These are phyloP conservation scores for Orbicella faveolata DNA, from an alignment of 64 coral and sea anemone genomes.

Conservation along the genomic window DNA sequence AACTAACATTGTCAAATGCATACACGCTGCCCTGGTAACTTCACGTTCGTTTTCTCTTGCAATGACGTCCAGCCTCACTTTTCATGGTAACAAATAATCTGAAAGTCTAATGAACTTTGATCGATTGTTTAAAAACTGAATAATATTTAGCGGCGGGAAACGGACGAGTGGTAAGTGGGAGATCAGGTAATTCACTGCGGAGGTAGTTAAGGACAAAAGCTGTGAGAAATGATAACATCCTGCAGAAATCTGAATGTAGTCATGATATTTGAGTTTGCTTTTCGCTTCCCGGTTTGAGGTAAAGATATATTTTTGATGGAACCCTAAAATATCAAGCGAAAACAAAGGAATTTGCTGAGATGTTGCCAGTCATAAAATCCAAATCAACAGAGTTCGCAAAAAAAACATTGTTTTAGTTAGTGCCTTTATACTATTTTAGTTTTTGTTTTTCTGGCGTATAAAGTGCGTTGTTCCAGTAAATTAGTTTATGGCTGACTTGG, in stretches of 20 bases:
- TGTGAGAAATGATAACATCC: neutral
- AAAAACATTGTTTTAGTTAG: neutral
- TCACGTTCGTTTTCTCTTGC: neutral
- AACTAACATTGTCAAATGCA: neutral
- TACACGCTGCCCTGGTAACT: neutral
- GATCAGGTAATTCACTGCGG: neutral
- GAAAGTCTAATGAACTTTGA: neutral
- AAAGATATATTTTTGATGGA: neutral
- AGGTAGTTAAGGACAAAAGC: neutral
- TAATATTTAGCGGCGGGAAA: neutral
- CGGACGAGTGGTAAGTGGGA: neutral
- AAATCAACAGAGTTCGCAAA: neutral
- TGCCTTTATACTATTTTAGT: neutral
- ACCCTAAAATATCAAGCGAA: neutral
- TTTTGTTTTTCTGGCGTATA: neutral
- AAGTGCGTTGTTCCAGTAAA: too few relatives aligned
- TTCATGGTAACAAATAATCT: conserved; percentile 8
- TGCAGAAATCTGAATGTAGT: neutral
- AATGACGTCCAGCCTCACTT: neutral
- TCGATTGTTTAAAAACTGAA: neutral
- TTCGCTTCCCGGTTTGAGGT: neutral
- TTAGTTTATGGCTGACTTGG: too few relatives aligned
- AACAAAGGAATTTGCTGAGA: neutral
- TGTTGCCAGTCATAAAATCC: neutral
- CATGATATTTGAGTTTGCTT: neutral